Percentiles rank a stretch among this genome's conserved stretches.
Evolutionary conservation across 2,888 invertebrate genomes (phyloP).

Genomic region (Heteromurus nitidus): DNA sequence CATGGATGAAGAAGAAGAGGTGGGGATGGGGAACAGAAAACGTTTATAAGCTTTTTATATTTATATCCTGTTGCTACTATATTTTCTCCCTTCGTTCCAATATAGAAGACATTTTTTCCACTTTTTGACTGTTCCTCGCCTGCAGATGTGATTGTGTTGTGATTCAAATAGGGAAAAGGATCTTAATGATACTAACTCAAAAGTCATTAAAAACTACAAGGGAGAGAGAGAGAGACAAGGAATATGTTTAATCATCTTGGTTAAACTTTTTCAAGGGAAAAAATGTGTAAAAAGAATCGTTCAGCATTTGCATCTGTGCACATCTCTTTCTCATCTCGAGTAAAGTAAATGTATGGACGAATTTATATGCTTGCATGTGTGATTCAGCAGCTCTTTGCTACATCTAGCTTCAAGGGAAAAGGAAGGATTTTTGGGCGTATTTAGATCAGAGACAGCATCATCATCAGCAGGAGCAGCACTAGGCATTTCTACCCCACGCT

Average conservation of each 20-base stretch:
- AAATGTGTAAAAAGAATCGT: constrained; percentile 21
- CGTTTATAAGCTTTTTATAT: too few relatives aligned
- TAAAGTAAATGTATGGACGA: constrained; percentile 24
- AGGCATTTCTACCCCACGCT: constrained; percentile 49
- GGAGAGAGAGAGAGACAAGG: not conserved
- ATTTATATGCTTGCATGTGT: not conserved
- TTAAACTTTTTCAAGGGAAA: constrained; percentile 42
- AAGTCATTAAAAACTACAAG: constrained; percentile 57
- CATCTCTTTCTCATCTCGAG: too few relatives aligned
- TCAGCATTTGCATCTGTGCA: too few relatives aligned
- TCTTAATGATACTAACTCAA: constrained; percentile 48
- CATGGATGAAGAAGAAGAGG: constrained; percentile 20
- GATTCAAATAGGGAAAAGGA: not conserved
- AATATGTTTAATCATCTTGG: constrained; percentile 41
- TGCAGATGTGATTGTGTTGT: constrained; percentile 49
- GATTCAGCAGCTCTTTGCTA: not conserved
- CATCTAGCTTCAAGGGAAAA: constrained; percentile 57
- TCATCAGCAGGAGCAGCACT: too few relatives aligned
- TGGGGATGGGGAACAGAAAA: constrained; percentile 30
- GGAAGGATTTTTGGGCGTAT: constrained; percentile 63
- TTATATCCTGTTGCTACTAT: too few relatives aligned
- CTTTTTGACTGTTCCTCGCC: constrained; percentile 17
- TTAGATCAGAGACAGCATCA: constrained; percentile 48
- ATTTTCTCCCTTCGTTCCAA: constrained; percentile 3
- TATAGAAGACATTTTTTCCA: constrained; percentile 4